Evolutionary conservation across 2,113 vertebrate genomes (phyloP).

Genomic region (Hassar affinis): DNA sequence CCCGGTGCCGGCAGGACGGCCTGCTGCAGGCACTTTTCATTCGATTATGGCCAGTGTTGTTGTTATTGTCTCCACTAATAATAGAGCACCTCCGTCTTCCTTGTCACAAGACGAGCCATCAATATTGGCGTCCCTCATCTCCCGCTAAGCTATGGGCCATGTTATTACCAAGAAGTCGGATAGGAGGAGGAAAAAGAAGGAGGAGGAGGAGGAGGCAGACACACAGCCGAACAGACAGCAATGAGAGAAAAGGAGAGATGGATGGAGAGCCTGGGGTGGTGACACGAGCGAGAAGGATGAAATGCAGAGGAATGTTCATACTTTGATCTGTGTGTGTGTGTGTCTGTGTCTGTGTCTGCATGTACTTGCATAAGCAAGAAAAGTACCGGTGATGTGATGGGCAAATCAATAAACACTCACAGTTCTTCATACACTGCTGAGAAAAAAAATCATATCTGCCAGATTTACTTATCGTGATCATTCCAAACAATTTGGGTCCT

Average conservation of each 20-base stretch:
- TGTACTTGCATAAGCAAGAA: constrained; percentile 36
- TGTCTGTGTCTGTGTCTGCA: constrained; percentile 8
- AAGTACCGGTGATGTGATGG: not conserved
- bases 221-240: constrained; percentile 44
- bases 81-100: constrained; percentile 59
- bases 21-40: constrained; percentile 57
- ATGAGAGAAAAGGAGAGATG: constrained; percentile 57
- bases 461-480: not conserved
- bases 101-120: constrained; percentile 62
- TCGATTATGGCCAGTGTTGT: constrained; percentile 63
- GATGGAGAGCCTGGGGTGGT: constrained; percentile 66
- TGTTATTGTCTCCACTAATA: constrained; percentile 67
- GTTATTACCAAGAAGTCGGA: constrained; percentile 60
- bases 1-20: constrained; percentile 18
- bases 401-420: not conserved
- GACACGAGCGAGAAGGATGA: constrained; percentile 59
- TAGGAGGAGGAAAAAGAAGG: constrained; percentile 50
- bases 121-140: constrained; percentile 62
- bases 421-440: not conserved
- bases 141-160: constrained; percentile 62
- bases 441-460: not conserved
- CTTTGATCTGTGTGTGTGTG: constrained; percentile 39
- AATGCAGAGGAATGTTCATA: constrained; percentile 43
- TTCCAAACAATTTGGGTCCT: not conserved
- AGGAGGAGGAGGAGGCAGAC: not conserved